Base-by-base conservation (phyloP, 2,888 invertebrate genomes). In the Drosophila tanythrix region DNA sequence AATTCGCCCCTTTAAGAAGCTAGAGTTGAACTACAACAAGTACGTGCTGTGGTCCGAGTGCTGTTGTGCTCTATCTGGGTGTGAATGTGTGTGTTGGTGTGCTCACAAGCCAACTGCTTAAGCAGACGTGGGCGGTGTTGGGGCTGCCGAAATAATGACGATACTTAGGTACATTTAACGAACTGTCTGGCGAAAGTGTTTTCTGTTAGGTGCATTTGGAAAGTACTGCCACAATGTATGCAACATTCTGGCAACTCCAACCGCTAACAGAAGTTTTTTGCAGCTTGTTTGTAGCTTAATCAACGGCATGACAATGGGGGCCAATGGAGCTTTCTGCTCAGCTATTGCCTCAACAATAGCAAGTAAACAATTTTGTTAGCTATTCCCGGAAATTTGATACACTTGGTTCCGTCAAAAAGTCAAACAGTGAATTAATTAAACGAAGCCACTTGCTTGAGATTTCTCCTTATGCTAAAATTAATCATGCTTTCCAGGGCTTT, bases 161-260 rank as follows among this genome's bases (percentile, higher is more conserved):
- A 50, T 59, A 59, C 61, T 74, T 69, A 53, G 57, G 53, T 48
- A 27, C 61, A 71, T 63, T 75, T 71, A 67, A 63, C 64, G 46
- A 69, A 55, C 53, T 69, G 64, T 69, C 61, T 61, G 60, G 48
- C 33, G 27, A 72, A 65, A 72, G 50, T 66, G 57, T 50, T 60
- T 60, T 33, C 50, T 13, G 13, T 40, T 18, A 18, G 35, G 36
- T 40, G 64, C 63, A 61, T 40, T 61, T 67, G 29, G 2, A 43
- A 18, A 50, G 33, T 25, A 55, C 53, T 38, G 69, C 80, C 74
- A 56, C 64, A 31, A 69, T 72, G 61, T 65, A 74, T 82, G 85
- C 72, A 79, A 71, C 70, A 43, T 65, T 55, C 56, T 50, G 55
- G 57, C 61, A 52, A 35, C 63, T 29, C 57, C 38, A 13, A 25